Evolutionary conservation across 2,113 vertebrate genomes (phyloP).

Genomic region (Indicator indicator): DNA sequence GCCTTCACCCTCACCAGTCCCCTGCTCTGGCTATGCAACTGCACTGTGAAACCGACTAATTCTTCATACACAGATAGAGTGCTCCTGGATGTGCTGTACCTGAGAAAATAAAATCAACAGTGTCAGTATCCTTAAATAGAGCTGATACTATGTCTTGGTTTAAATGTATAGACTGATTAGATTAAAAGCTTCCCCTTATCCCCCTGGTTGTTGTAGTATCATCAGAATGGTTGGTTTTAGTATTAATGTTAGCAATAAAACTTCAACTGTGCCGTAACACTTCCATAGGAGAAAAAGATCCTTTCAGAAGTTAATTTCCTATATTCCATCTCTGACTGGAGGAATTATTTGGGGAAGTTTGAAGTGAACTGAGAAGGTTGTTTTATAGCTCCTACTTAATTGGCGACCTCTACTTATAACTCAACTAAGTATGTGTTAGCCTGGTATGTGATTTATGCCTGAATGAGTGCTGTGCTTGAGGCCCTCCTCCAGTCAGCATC

Average conservation of each 20-base stretch:
- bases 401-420: neutral
- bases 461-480: neutral
- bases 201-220: neutral
- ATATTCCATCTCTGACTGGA: neutral
- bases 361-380: neutral
- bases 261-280: neutral
- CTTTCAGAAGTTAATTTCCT: neutral
- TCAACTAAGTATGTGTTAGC: neutral
- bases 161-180: neutral
- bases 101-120: neutral
- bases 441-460: neutral
- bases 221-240: neutral
- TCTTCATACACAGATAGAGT: neutral
- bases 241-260: neutral
- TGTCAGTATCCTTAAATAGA: neutral
- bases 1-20: neutral
- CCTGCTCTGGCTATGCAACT: neutral
- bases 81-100: neutral
- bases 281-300: neutral
- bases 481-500: neutral
- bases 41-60: neutral
- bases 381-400: neutral
- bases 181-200: neutral
- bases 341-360: neutral
- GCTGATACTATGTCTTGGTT: neutral